These are phyloP conservation scores for Diadegma fenestrale DNA, from an alignment of 2,888 invertebrate genomes.

Conservation along the genomic window DNA sequence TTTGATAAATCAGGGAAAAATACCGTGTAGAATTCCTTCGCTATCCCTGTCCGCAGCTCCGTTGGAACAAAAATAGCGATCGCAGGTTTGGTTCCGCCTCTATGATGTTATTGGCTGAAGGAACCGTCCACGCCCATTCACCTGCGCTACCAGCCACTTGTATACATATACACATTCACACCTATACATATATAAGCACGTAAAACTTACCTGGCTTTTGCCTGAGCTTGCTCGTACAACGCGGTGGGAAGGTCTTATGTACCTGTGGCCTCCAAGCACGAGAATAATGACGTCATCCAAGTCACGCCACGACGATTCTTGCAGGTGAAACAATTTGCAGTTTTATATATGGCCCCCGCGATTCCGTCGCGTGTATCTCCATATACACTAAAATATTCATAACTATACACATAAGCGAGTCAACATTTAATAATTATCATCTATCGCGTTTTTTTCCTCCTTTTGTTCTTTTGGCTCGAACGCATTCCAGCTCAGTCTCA, in stretches of 20 bases:
- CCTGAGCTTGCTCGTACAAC: constrained; percentile 61
- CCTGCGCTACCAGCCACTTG: constrained; percentile 76
- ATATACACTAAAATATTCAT: not conserved
- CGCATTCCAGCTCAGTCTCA: constrained; percentile 22
- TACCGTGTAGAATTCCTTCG: constrained; percentile 46
- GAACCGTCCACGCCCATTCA: constrained; percentile 81
- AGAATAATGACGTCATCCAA: constrained; percentile 78
- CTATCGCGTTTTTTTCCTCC: not conserved
- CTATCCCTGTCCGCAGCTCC: constrained; percentile 28
- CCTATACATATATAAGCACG: not conserved
- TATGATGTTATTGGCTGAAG: constrained; percentile 80
- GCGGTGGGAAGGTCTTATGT: constrained; percentile 73
- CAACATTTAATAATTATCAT: constrained; percentile 47
- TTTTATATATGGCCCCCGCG: constrained; percentile 44
- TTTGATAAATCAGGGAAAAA: constrained; percentile 49
- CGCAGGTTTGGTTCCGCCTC: constrained; percentile 81
- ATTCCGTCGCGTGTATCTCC: not conserved
- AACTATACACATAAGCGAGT: constrained; percentile 16
- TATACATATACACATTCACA: not conserved
- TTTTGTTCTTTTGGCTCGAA: constrained; percentile 6
- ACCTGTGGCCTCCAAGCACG: constrained; percentile 70
- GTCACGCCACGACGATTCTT: constrained; percentile 78
- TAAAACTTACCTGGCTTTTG: constrained; percentile 38
- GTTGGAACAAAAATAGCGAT: constrained; percentile 78
- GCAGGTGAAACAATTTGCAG: constrained; percentile 72